Evolutionary conservation across 2,113 vertebrate species (phyloP), one percentile per base, ranked within the genome.

Genomic region (Gila orcuttii): DNA sequence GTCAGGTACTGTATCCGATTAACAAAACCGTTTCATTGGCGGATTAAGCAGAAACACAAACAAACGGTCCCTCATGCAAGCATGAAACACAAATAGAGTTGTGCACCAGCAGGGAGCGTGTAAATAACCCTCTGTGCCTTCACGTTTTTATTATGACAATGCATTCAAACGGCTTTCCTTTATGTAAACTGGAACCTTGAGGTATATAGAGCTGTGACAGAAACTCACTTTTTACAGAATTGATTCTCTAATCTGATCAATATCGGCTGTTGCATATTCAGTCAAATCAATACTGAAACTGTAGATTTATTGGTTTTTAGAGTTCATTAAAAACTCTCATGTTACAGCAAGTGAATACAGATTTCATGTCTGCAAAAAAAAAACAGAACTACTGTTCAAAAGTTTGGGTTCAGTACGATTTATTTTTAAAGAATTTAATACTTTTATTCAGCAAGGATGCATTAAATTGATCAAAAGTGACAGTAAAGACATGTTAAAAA

Each of bases 71-170:
- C 17, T 36, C 62, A 21, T n/a, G 9, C 10, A 33, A 36, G 28
- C 23, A 19, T 23, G 86, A 82, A 81, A 80, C 42, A 23, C 76
- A 80, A 77, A 87, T 17, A 71, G 31, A 33, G 81, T 62, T 79
- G 31, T 64, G 55, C 55, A 23, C 55, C 55, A 71, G 36, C 11
- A 47, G 31, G 33, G 36, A 78, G 62, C 47, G 33, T 47, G 71
- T 66, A 68, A 75, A 57, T 57, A 55, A 15, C 17, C 7, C 31
- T 74, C 66, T 45, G n/a, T 60, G 55, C 25, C n/a, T 50, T 50
- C 47, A 10, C 42, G 15, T 33, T 45, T 75, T 59, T n/a, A 75
- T 57, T 60, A 42, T 47, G 39, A 50, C 11, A 50, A 31, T 45
- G 11, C 23, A 5, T 79, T 79, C 6, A 62, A 39, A 79, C 1